A percentile compares a stretch with the other conserved stretches of the same genome.
Evolutionary conservation across 2,888 invertebrate genomes (phyloP).

Genomic region (Chymomyza caudatula): DNA sequence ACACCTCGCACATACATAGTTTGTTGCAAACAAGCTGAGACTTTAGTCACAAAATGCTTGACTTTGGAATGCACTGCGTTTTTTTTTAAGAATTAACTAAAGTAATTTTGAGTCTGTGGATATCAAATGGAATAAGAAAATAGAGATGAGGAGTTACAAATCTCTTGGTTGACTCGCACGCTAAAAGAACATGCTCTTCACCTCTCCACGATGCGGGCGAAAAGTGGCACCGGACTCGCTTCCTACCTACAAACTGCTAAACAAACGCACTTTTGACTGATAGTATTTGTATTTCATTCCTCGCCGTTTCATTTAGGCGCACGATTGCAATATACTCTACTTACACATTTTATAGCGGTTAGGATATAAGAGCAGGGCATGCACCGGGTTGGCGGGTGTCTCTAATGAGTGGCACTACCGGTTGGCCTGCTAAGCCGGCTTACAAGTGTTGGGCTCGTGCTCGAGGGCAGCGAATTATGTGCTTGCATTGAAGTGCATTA

Average conservation of each 20-base stretch:
- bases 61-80: not conserved
- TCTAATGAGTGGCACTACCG: slow-evolving; percentile 36
- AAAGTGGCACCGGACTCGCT: too few relatives aligned
- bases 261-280: too few relatives aligned
- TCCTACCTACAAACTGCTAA: too few relatives aligned
- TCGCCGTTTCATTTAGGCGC: not conserved
- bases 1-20: not conserved
- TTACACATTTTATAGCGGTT: not conserved
- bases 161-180: too few relatives aligned
- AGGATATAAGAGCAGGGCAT: not conserved
- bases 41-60: not conserved
- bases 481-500: slow-evolving; percentile 67
- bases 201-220: too few relatives aligned
- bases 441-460: slow-evolving; percentile 45
- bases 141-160: too few relatives aligned
- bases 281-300: too few relatives aligned
- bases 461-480: slow-evolving; percentile 69
- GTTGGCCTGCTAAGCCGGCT: slow-evolving; percentile 30
- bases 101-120: not conserved
- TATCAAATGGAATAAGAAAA: too few relatives aligned
- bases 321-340: not conserved
- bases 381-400: not conserved
- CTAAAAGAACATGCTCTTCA: too few relatives aligned
- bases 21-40: not conserved
- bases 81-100: not conserved